Evolutionary conservation across 2,797 vertebrate genomes (phyloP), one percentile per base, ranked within the genome.

Genomic region (Graptemys geographica): DNA sequence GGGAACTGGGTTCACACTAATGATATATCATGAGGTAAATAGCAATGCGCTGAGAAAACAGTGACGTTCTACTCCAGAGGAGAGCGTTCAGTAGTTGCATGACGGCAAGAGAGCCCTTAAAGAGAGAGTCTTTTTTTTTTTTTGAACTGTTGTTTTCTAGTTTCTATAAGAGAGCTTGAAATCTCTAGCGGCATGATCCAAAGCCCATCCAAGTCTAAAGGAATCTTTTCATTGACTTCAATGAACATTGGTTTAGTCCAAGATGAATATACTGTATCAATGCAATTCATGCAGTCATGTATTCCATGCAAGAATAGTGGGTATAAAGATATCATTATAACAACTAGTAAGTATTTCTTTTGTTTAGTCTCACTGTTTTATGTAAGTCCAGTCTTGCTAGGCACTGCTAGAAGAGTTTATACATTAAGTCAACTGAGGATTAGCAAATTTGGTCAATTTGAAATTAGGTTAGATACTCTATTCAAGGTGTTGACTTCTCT

Each of bases 311-410:
- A 56, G 28, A 7, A 81, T 21, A 84, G 4, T 69, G 33, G 86
- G 2, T 25, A 84, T 82, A 85, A 84, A 93, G 89, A 81, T 21
- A 91, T 92, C 62, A 87, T 4, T 12, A 56, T 52, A 19, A 4
- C 12, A 78, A 31, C 74, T 44, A 15, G 27, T 74, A 72, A n/a
- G 18, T 37, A 37, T n/a, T 37, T 37, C 19, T 89, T 89, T 52
- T 84, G 4, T 91, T 72, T 41, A 41, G 23, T 72, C 69, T 90
- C 55, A 87, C 88, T 84, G 2, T 83, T 94, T 95, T 91, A 84
- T 88, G 89, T 81, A 93, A 56, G 57, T 51, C 4, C 65, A 57
- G 27, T 15, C 83, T 49, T 84, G 4, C 12, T 80, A 93, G 23
- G 72, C 6, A 47, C 52, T 86, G 82, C 10, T 81, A 74, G 57